These are phyloP conservation scores for Lagopus muta DNA, from an alignment of 2,113 vertebrate genomes.

Conservation along the genomic window DNA sequence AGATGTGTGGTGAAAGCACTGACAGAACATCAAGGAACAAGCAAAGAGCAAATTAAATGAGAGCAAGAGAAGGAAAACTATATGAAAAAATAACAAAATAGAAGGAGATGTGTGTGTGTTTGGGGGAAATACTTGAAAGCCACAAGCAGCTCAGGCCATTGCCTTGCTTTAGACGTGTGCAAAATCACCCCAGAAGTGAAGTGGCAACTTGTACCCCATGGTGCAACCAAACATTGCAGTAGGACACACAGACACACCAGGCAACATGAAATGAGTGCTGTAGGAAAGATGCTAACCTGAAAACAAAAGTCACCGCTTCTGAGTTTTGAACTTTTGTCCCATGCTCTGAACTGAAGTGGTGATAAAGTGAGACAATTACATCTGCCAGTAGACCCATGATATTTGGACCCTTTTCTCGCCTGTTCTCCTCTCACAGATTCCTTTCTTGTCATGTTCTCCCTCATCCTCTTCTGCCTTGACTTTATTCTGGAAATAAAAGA, in stretches of 20 bases:
- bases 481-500: neutral
- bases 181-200: neutral
- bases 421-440: neutral
- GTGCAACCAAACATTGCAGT: neutral
- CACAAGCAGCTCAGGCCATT: neutral
- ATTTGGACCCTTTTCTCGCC: neutral
- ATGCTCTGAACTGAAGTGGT: neutral
- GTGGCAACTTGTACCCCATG: fast-evolving
- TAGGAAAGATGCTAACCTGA: neutral
- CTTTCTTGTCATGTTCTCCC: neutral
- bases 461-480: neutral
- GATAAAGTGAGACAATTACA: neutral
- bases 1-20: neutral
- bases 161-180: neutral
- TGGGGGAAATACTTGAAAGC: neutral
- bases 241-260: neutral
- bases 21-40: neutral
- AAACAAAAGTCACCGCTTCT: neutral
- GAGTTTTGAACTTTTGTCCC: neutral
- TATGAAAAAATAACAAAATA: neutral
- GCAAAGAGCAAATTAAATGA: neutral
- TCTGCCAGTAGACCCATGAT: neutral
- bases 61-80: neutral
- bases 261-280: neutral
- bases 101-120: neutral